These are phyloP conservation scores for Chironomus riparius DNA, from an alignment of 2,888 invertebrate genomes.

Conservation along the genomic window DNA sequence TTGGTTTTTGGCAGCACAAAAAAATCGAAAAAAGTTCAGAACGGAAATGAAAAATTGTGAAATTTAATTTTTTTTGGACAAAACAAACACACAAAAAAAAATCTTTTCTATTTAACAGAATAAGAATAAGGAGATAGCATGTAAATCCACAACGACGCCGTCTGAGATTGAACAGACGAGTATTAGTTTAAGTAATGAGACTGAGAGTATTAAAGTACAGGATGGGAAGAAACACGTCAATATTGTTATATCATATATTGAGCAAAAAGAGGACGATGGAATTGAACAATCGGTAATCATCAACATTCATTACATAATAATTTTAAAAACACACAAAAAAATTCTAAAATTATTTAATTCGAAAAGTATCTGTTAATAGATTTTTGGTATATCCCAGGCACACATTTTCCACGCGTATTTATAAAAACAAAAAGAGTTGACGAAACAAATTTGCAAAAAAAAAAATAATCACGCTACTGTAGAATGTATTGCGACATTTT, in stretches of 20 bases:
- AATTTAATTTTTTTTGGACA: not conserved
- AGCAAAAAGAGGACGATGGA: conserved; percentile 22
- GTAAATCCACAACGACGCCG: conserved; percentile 4
- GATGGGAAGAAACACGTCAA: conserved; percentile 25
- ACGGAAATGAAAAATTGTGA: no score
- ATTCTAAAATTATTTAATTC: not conserved
- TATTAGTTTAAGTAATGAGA: conserved; percentile 26
- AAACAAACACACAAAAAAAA: not conserved
- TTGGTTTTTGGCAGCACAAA: not conserved
- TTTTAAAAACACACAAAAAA: not conserved
- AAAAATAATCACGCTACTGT: not conserved
- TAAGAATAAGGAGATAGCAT: conserved; percentile 23
- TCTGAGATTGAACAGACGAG: conserved; percentile 19
- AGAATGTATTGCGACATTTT: not conserved
- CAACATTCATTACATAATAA: not conserved
- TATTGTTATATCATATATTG: conserved; percentile 25
- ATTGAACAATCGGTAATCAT: conserved; percentile 16
- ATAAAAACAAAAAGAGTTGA: not conserved
- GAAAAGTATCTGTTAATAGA: not conserved
- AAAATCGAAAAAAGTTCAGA: no score
- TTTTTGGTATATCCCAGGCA: conserved; percentile 12
- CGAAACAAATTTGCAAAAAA: not conserved
- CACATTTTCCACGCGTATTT: not conserved
- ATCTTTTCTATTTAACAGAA: conserved; percentile 12
- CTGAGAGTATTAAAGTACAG: conserved; percentile 26